Conservation (phyloP, 2,888 invertebrate species). For the Galerucella nymphaeae region DNA sequence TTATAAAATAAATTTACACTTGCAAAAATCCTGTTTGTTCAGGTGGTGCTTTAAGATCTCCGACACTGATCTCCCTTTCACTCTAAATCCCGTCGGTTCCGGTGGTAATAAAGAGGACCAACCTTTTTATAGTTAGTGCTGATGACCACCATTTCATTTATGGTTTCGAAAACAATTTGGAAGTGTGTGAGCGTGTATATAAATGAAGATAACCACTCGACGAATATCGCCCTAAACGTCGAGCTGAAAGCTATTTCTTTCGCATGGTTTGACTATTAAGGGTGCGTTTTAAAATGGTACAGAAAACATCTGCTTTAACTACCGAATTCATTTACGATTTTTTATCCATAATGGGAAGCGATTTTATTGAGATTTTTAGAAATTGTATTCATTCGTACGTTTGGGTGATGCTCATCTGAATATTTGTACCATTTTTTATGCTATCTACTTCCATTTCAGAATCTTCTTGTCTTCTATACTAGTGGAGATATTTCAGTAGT, state of each 20-base stretch:
- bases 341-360: neutral
- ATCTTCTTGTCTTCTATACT: too few species aligned
- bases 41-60: conserved; percentile 13
- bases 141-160: conserved; percentile 46
- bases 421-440: too few species aligned
- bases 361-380: neutral
- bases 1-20: conserved; percentile 1
- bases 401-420: too few species aligned
- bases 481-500: too few species aligned
- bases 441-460: too few species aligned
- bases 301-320: conserved; percentile 10
- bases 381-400: neutral
- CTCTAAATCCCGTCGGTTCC: conserved; percentile 25
- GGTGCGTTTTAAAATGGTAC: conserved; percentile 14
- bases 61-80: conserved; percentile 28
- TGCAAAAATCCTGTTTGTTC: conserved; percentile 21
- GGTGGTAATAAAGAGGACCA: conserved; percentile 44
- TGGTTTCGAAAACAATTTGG: conserved; percentile 43
- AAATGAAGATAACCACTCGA: conserved; percentile 36
- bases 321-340: neutral
- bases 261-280: conserved; percentile 12
- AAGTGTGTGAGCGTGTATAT: conserved; percentile 38
- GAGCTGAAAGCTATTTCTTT: conserved; percentile 19
- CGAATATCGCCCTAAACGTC: conserved; percentile 32
- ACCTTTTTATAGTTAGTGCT: conserved; percentile 45